These are phyloP conservation scores for Temnothorax nylanderi DNA, from an alignment of 1,140 invertebrate genomes.

Conservation along the genomic window DNA sequence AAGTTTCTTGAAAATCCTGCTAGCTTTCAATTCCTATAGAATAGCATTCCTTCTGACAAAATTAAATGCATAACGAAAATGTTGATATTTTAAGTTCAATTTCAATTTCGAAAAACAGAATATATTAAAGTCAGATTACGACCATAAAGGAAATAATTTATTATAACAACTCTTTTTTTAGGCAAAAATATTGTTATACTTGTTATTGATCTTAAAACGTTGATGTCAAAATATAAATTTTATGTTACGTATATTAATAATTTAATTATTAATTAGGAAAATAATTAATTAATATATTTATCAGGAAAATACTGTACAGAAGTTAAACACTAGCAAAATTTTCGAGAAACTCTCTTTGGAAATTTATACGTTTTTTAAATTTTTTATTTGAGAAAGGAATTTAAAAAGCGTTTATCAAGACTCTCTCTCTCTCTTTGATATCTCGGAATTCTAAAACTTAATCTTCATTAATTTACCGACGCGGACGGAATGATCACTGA, in stretches of 20 bases:
- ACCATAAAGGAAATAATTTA: not conserved
- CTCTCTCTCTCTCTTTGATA: not conserved
- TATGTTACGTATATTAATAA: not conserved
- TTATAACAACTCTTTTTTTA: not conserved
- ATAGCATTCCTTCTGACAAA: not conserved
- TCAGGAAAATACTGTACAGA: not conserved
- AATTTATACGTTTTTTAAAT: not conserved
- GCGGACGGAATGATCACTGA: not conserved
- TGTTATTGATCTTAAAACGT: not conserved
- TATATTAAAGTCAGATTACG: not conserved
- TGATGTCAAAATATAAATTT: slow-evolving; percentile 6
- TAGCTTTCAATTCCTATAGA: not conserved
- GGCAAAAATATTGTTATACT: not conserved
- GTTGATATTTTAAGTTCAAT: not conserved
- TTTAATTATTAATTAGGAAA: not conserved
- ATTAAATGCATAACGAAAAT: not conserved
- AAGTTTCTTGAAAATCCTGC: not conserved
- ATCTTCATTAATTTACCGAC: slow-evolving; percentile 18
- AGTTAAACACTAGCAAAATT: not conserved
- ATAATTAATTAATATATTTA: not conserved
- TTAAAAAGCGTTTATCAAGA: not conserved
- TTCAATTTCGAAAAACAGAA: not conserved
- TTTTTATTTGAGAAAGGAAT: not conserved
- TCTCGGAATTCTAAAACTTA: not conserved
- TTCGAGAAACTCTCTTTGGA: not conserved